Evolutionary conservation across 2,888 invertebrate genomes (phyloP), one percentile per base, ranked within the genome.

Genomic region (Chloroclysta siterata): DNA sequence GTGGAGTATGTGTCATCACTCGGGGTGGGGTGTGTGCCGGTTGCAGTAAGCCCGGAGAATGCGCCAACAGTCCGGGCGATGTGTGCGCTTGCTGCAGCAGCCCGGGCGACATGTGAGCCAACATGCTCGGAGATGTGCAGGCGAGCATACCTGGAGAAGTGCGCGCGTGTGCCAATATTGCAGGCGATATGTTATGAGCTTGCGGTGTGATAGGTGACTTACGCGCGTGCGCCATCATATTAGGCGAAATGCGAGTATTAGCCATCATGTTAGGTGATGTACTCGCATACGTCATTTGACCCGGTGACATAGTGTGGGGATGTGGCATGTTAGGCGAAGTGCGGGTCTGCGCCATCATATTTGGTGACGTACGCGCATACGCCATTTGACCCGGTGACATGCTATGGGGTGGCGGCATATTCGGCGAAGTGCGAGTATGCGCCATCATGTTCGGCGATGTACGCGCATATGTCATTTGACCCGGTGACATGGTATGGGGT

Each of bases 341-440:
- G 14, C 53, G 63, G 28, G 41, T 10, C 10, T 76, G 65, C 74
- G 72, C 71, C 68, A 72, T 79, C 84, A 83, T 58, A 15, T 29
- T 50, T 1, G 57, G 57, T 0, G 59, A 52, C 0, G 52, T 58
- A 15, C 51, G 51, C 15, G 57, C 50, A 17, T 42, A 29, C 3
- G 50, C 15, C 29, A 50, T 22, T 14, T 33, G 14, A 13, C 56
- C 41, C 7, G 56, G 56, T 5, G 56, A 48, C 22, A 56, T 47
- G n/a, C 39, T 48, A 11, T 22, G 48, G 1, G 48, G 22, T 14
- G 48, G 56, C 39, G 56, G 56, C 17, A 51, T 50, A 22, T 57
- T 57, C 0, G 57, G 57, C 29, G 62, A 57, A n/a, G 51, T 41
- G 22, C 53, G 57, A 15, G 29, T 10, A 17, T 76, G 64, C 74